phyloP scores from a whole-genome alignment of 2,113 vertebrate species.

The Benitochromis conjunctus region DNA sequence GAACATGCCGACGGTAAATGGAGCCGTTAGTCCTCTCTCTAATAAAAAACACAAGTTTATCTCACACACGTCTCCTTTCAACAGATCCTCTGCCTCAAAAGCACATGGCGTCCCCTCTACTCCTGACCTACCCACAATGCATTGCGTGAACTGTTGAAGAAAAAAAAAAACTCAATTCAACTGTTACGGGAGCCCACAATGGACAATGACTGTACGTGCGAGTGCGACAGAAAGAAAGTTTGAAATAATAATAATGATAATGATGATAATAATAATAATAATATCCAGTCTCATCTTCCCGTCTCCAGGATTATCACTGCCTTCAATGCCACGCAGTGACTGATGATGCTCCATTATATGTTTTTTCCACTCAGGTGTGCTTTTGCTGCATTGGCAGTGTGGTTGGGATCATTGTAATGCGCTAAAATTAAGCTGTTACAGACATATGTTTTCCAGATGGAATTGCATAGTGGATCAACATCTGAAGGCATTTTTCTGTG shows the following conservation, averaged over 20 bases:
- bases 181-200: not conserved
- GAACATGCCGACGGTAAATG: constrained; percentile 50
- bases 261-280: not conserved
- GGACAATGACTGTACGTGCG: not conserved
- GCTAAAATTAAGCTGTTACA: not conserved
- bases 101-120: constrained; percentile 76
- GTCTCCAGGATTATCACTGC: not conserved
- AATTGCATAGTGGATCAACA: not conserved
- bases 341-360: not conserved
- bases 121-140: constrained; percentile 78
- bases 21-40: not conserved
- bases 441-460: not conserved
- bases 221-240: not conserved
- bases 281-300: not conserved
- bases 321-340: not conserved
- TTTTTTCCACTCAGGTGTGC: not conserved
- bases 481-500: not conserved
- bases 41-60: not conserved
- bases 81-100: constrained; percentile 30
- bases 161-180: not conserved
- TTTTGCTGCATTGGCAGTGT: not conserved
- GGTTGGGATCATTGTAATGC: not conserved
- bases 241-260: not conserved
- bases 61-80: not conserved
- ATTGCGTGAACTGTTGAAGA: constrained; percentile 3